Percentiles rank a stretch among this genome's conserved stretches.
Evolutionary conservation across 1,140 invertebrate species (phyloP).

Genomic region (Pygmarrhopalites habei): DNA sequence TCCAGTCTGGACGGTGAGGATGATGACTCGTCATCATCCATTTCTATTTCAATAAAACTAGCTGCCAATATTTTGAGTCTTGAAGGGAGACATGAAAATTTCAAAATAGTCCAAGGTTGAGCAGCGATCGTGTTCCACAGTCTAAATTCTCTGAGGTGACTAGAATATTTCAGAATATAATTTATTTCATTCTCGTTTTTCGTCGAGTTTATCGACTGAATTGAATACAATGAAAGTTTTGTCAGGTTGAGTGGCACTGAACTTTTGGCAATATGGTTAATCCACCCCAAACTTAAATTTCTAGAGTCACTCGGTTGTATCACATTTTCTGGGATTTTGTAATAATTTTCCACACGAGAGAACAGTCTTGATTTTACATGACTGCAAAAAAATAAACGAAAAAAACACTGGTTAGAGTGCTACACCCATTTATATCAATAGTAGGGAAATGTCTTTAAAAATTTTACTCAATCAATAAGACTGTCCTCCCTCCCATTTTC

Average conservation of each 20-base stretch:
- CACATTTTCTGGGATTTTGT: conserved; percentile 1
- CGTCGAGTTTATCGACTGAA: background rate
- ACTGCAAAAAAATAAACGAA: too few species aligned
- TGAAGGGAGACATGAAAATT: background rate
- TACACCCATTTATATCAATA: too few species aligned
- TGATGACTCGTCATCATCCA: background rate
- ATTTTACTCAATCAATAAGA: background rate
- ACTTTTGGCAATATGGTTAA: background rate
- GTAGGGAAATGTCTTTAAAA: too few species aligned
- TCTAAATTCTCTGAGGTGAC: background rate
- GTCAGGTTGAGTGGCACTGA: background rate
- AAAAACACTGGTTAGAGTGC: too few species aligned
- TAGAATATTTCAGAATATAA: background rate
- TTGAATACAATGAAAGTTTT: background rate
- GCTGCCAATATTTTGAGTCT: conserved; percentile 5
- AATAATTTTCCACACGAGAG: background rate
- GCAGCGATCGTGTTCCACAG: background rate
- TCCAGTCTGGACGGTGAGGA: background rate
- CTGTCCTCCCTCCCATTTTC: background rate
- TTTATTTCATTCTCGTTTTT: background rate
- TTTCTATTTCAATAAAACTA: background rate
- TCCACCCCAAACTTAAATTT: conserved; percentile 1
- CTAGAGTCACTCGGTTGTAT: background rate
- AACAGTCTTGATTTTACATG: background rate
- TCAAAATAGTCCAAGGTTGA: background rate